Conservation (phyloP, 1,140 invertebrate genomes). For the Lithobius niger region DNA sequence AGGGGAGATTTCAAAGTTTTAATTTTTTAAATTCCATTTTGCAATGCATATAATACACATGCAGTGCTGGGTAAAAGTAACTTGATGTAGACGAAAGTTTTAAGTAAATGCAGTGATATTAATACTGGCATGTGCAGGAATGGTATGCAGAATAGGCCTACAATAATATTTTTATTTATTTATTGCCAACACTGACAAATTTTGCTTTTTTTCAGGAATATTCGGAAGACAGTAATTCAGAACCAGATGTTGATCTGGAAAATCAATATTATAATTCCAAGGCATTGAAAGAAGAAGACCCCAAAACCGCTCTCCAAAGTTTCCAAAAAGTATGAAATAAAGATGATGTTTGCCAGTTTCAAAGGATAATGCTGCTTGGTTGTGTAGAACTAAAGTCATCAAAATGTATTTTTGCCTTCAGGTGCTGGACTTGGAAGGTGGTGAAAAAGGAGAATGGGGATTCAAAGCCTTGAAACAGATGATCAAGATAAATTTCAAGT, state of each 20-base stretch:
- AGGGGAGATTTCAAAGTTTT: too few species aligned
- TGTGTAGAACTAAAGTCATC: too few species aligned
- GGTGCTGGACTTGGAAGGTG: slow-evolving; percentile 87
- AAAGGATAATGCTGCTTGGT: too few species aligned
- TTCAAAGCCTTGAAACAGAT: slow-evolving; percentile 99
- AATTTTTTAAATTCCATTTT: too few species aligned
- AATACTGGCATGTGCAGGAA: too few species aligned
- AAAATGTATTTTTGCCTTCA: slow-evolving; percentile 16
- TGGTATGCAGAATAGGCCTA: too few species aligned
- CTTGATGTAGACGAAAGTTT: too few species aligned
- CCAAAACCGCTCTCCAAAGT: slow-evolving; percentile 73
- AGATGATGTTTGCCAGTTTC: too few species aligned
- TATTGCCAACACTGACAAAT: slow-evolving; percentile 12
- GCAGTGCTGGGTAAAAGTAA: too few species aligned
- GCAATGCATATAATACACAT: too few species aligned
- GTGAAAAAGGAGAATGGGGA: slow-evolving; percentile 99
- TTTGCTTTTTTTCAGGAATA: slow-evolving; percentile 53
- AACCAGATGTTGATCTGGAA: slow-evolving; percentile 97
- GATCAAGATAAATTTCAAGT: slow-evolving; percentile 99
- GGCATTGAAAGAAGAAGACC: slow-evolving; percentile 94
- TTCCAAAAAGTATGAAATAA: slow-evolving; percentile 74
- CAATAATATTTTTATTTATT: too few species aligned
- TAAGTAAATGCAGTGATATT: too few species aligned
- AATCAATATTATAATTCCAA: slow-evolving; percentile 99
- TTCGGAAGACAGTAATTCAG: slow-evolving; percentile 89